phyloP scores from a whole-genome alignment of 2,113 vertebrate species.

The Zonotrichia leucophrys region DNA sequence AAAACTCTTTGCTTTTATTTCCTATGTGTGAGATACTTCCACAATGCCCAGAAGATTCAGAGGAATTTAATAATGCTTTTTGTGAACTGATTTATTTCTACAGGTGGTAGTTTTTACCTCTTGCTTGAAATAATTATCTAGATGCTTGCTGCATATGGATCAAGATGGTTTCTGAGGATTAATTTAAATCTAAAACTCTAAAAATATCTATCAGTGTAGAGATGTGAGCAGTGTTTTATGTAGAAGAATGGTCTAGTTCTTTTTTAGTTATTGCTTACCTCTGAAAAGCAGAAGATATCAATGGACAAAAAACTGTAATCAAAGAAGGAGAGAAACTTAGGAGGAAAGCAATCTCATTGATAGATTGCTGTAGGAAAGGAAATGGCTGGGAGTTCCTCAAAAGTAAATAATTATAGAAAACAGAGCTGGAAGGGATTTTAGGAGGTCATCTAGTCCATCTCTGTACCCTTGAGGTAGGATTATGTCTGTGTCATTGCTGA shows the following conservation, averaged over 20 bases:
- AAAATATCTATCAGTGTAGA: neutral
- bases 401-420: slow-evolving; percentile 4
- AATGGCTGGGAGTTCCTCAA: neutral
- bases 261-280: neutral
- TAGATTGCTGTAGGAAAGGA: neutral
- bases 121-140: neutral
- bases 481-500: neutral
- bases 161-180: neutral
- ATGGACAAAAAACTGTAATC: neutral
- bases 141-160: neutral
- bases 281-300: neutral
- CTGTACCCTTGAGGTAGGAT: slow-evolving; percentile 31
- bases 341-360: neutral
- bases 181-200: neutral
- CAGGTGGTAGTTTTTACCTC: neutral
- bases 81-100: neutral
- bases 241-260: neutral
- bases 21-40: neutral
- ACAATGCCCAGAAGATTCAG: neutral
- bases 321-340: neutral
- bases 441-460: slow-evolving; percentile 52
- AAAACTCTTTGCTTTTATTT: neutral
- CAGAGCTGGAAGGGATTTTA: neutral
- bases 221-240: neutral
- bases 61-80: neutral